Percentiles rank a stretch among this genome's conserved stretches.
phyloP scores from a whole-genome alignment of 1,140 invertebrate species.

The honey bee (Apis mellifera) region Amel_HAv3.1 CM009931.2:24529001-24529500 shows the following conservation, averaged over 20 bases:
- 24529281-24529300: background rate
- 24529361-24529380: slow-evolving; percentile 6
- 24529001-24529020: too few relatives aligned
- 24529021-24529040: background rate
- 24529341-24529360: slow-evolving; percentile 36
- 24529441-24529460: slow-evolving; percentile 59
- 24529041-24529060: background rate
- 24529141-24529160: slow-evolving; percentile 15
- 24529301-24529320: background rate
- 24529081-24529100: slow-evolving; percentile 20
- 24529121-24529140: slow-evolving; percentile 4
- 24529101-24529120: slow-evolving; percentile 26
- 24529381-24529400: slow-evolving; percentile 49
- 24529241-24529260: slow-evolving; percentile 53
- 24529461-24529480: slow-evolving; percentile 53
- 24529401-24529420: slow-evolving; percentile 43
- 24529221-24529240: slow-evolving; percentile 61
- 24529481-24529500: slow-evolving; percentile 57
- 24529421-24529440: slow-evolving; percentile 51
- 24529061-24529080: too few relatives aligned
- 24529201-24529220: slow-evolving; percentile 56
- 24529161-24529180: slow-evolving; percentile 27
- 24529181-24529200: slow-evolving; percentile 58
- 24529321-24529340: slow-evolving; percentile 67
- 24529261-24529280: slow-evolving; percentile 47